Evolutionary conservation across 35 echinoderm and acorn worm genomes (phyloP), one percentile per base, ranked within the genome.

Genomic region (Heliocidaris erythrogramma): DNA sequence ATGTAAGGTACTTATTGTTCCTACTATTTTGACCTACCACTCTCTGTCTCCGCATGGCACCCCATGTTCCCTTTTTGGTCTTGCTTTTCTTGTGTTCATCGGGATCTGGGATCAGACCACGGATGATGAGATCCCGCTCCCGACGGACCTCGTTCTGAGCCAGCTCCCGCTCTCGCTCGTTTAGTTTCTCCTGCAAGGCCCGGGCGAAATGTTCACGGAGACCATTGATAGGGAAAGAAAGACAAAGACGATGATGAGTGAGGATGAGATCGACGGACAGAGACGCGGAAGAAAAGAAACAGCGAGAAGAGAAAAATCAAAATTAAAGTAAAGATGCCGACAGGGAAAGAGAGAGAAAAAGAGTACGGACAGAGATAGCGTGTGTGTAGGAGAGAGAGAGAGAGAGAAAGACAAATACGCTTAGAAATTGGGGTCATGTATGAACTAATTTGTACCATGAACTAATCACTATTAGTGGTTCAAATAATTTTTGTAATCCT

Each of bases 101-200:
- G 42, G 90, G 90, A 27, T 92, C 90, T 4, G 90, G 90, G 27
- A 92, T 92, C 9, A 92, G 27, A 10, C 90, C 90, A 21, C 90
- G 90, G 11, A 92, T 92, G 17, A 92, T 92, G 48, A 92, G 90
- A 56, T 92, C 90, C 48, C 90, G 42, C 90, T 92, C 90, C 90
- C 90, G 90, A 7, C 90, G 48, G n/a, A 92, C 48, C 48, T 92
- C 90, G 29, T 92, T 92, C 90, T 92, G 90, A 18, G 90, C 90
- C 31, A 92, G 49, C 49, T 92, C 90, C 42, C 90, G 42, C 48
- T 92, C 90, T 47, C 90, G 42, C n/a, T 92, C 90, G 9, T 11
- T 31, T 30, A 92, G 48, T n/a, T 92, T 92, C 47, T 88, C 86
- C 86, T 88, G 30, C 16, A 24, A 5, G 60, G 21, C 5, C 9